Evolutionary conservation across 2,888 invertebrate species (phyloP).

Genomic region (Aspidiotus rigidus): DNA sequence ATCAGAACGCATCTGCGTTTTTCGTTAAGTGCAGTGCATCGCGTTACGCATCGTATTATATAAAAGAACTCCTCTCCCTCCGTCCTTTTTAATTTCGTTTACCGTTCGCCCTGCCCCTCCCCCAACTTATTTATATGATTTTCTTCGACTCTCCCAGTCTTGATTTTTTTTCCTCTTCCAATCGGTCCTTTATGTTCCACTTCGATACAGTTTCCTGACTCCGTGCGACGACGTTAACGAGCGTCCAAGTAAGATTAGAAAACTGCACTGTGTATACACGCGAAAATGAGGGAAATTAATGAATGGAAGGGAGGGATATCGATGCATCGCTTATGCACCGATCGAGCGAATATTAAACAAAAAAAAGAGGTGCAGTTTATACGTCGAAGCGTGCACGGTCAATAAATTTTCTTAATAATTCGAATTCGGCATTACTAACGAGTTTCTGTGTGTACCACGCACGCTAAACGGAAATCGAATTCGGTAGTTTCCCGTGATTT

Average conservation of each 20-base stretch:
- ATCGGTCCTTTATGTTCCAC: background rate
- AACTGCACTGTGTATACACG: background rate
- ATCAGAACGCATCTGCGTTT: slow-evolving; percentile 32
- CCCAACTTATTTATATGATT: no score
- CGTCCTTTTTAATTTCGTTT: slow-evolving; percentile 1
- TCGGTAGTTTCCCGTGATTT: no score
- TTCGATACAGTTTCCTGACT: background rate
- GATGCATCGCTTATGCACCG: background rate
- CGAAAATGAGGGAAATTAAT: background rate
- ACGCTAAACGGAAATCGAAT: no score
- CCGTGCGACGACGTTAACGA: slow-evolving; percentile 1
- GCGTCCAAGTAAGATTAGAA: background rate
- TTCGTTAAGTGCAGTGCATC: slow-evolving; percentile 17
- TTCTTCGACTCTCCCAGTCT: background rate
- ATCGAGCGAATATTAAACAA: background rate
- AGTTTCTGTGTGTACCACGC: no score
- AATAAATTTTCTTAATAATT: no score
- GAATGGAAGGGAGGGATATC: background rate
- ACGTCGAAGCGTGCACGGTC: no score
- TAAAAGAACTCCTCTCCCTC: background rate
- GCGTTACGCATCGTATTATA: slow-evolving; percentile 1
- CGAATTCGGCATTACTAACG: no score
- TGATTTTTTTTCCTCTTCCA: background rate
- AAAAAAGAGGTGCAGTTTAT: background rate
- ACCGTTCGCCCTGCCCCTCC: background rate